A percentile compares a stretch with the other conserved stretches of the same genome.
Conservation (phyloP, 1,140 invertebrate species). For the Fopius arisanus region DNA sequence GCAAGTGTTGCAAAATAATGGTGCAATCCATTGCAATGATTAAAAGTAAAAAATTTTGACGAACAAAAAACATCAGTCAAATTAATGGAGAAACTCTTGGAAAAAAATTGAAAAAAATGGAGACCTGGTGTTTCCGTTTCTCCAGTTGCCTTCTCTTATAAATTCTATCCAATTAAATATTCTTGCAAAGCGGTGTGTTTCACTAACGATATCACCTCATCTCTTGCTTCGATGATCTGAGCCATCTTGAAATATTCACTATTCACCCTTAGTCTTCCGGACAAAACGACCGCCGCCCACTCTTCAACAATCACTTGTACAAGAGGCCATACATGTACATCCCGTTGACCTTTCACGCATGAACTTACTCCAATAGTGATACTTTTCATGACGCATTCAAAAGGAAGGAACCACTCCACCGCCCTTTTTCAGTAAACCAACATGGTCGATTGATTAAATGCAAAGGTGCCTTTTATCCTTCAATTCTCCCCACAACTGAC, state of each 20-base stretch:
- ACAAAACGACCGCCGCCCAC: slow-evolving; percentile 8
- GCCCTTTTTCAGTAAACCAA: not conserved
- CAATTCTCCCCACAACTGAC: not conserved
- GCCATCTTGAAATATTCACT: slow-evolving; percentile 13
- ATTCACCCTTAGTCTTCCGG: slow-evolving; percentile 27
- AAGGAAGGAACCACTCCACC: not conserved
- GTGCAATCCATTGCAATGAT: too few relatives aligned
- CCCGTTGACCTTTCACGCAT: slow-evolving; percentile 25
- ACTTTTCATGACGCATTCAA: not conserved
- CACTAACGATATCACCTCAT: not conserved
- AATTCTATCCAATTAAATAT: not conserved
- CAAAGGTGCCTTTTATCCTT: not conserved
- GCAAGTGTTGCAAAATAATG: too few relatives aligned
- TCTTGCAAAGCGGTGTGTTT: not conserved
- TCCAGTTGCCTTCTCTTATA: too few relatives aligned
- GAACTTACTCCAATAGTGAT: slow-evolving; percentile 9
- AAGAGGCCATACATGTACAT: slow-evolving; percentile 18
- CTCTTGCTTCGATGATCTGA: not conserved
- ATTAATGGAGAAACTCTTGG: too few relatives aligned
- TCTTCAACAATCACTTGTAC: slow-evolving; percentile 11
- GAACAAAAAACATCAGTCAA: too few relatives aligned
- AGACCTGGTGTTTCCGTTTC: too few relatives aligned
- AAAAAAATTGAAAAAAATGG: too few relatives aligned
- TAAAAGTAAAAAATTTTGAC: too few relatives aligned
- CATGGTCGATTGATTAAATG: not conserved